Evolutionary conservation across 1,140 invertebrate species (phyloP), one percentile per base, ranked within the genome.

Genomic region (Eubasilissa regina): DNA sequence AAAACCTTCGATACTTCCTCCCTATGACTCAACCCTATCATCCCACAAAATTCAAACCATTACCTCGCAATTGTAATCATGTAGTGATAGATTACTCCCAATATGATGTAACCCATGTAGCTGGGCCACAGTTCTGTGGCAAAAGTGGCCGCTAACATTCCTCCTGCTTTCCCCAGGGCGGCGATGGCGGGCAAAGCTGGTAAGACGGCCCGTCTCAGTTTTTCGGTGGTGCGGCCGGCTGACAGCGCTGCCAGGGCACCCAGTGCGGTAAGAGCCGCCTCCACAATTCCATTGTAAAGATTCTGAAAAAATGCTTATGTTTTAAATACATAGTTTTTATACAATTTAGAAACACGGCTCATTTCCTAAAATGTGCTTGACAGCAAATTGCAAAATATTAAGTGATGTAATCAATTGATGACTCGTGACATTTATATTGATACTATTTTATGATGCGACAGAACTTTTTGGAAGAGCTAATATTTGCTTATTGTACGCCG

Each of bases 21-120:
- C n/a, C n/a, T n/a, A n/a, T n/a, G n/a, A n/a, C n/a, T n/a, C n/a
- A n/a, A n/a, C n/a, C n/a, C n/a, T n/a, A n/a, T n/a, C n/a, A n/a
- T n/a, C n/a, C n/a, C n/a, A n/a, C n/a, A n/a, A n/a, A n/a, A n/a
- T n/a, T n/a, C n/a, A n/a, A n/a, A 68, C 45, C 13, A 21, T 45
- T 85, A 96, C 95, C 94, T 95, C n/a, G 95, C 93, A 75, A 97
- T 90, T 0, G 96, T 97, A 58, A 97, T 94, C 66, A 94, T 94
- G 75, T 94, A 93, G 75, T 97, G 95, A 85, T 94, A 97, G 62
- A 96, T 87, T 3, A 92, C 92, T 35, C 95, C 93, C 88, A 95
- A 95, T 0, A 93, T 79, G 11, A 96, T 91, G 84, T 97, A 97
- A 0, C 91, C 91, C 3, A 88, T 85, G 86, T 97, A 98, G 72